A percentile compares a stretch with the other conserved stretches of the same genome.
Evolutionary conservation across 2,113 vertebrate genomes (phyloP).

Genomic region (Poicephalus meyeri): DNA sequence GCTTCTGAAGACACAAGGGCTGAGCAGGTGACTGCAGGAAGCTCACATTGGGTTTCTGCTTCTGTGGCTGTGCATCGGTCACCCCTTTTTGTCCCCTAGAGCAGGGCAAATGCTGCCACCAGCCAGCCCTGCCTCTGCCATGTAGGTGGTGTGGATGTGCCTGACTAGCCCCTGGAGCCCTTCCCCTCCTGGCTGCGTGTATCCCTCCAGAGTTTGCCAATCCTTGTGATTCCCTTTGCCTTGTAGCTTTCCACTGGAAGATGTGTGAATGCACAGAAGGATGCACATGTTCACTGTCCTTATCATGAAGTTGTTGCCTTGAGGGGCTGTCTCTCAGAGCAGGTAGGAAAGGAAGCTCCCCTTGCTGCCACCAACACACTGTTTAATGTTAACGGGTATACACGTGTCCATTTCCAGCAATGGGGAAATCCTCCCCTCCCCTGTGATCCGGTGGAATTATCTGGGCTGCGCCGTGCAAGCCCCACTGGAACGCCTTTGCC

Average conservation of each 20-base stretch:
- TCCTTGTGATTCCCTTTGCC: not conserved
- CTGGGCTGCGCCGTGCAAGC: not conserved
- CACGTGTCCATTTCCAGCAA: accelerated
- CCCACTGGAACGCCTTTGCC: not conserved
- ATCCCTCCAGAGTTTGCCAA: not conserved
- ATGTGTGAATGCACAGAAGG: not conserved
- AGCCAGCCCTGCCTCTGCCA: not conserved
- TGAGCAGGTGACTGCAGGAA: not conserved
- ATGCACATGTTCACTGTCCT: not conserved
- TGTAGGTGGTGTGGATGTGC: not conserved
- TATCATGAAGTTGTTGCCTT: not conserved
- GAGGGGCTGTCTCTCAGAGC: not conserved
- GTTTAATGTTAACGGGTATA: not conserved
- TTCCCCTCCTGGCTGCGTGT: not conserved
- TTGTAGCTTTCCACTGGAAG: not conserved
- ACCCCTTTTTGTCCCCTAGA: accelerated
- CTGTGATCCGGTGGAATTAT: too few relatives aligned
- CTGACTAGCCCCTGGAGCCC: not conserved
- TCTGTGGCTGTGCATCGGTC: not conserved
- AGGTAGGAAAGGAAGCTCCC: not conserved
- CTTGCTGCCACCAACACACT: accelerated
- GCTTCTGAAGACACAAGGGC: not conserved
- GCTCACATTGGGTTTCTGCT: not conserved
- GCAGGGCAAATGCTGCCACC: not conserved
- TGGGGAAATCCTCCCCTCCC: not conserved